These are phyloP conservation scores for Pilophorus perplexus DNA, from an alignment of 2,888 invertebrate species.

Conservation along the genomic window DNA sequence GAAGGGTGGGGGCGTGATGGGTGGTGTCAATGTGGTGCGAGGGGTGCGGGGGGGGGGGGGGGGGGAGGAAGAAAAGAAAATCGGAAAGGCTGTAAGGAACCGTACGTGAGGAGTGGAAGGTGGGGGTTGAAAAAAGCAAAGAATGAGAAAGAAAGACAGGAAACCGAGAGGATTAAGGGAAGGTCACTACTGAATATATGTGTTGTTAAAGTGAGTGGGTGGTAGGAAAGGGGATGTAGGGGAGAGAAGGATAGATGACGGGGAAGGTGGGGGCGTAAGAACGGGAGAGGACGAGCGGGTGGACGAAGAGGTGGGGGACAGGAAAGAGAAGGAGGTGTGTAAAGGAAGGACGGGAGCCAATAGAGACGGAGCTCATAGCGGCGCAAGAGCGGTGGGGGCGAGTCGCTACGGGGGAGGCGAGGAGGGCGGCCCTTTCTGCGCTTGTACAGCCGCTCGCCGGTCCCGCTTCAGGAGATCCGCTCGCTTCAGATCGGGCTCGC, in stretches of 20 bases:
- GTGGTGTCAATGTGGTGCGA: not conserved
- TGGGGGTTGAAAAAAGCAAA: constrained; percentile 11
- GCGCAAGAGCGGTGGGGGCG: constrained; percentile 51
- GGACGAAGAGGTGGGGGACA: constrained; percentile 39
- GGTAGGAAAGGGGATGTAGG: constrained; percentile 2
- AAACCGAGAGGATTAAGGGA: constrained; percentile 18
- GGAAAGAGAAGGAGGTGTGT: constrained; percentile 41
- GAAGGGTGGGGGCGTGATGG: not conserved
- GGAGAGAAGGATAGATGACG: not conserved
- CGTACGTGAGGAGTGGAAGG: not conserved
- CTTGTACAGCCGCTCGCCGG: constrained; percentile 42
- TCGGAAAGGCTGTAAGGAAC: not conserved
- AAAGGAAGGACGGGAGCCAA: constrained; percentile 40
- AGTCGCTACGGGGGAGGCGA: constrained; percentile 42
- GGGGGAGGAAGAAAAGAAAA: not conserved
- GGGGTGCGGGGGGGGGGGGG: not conserved
- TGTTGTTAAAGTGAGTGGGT: constrained; percentile 26
- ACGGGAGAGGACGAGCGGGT: constrained; percentile 16
- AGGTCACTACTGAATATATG: constrained; percentile 24
- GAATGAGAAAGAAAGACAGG: constrained; percentile 22
- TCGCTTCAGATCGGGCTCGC: constrained; percentile 42
- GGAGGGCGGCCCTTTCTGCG: constrained; percentile 46
- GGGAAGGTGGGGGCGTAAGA: not conserved
- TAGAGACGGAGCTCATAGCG: constrained; percentile 51
- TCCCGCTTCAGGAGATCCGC: constrained; percentile 28